These are phyloP conservation scores for Pristionchus exspectatus DNA, from an alignment of 2,888 invertebrate species.

Conservation along the genomic window DNA sequence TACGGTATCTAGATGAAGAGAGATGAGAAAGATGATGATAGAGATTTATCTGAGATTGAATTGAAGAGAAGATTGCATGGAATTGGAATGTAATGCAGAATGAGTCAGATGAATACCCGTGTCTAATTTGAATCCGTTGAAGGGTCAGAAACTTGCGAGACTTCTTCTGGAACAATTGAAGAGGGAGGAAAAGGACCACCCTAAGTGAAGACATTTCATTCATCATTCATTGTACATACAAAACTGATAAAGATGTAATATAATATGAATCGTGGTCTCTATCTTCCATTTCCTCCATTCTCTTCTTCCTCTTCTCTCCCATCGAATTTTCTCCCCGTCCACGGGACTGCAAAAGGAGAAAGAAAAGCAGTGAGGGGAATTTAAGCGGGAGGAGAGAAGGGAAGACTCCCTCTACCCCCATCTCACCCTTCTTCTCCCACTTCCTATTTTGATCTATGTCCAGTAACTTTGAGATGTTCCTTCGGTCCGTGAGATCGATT, in stretches of 20 bases:
- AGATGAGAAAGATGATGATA: not conserved
- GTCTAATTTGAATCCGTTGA: conserved; percentile 4
- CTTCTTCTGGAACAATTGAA: not conserved
- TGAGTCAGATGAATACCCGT: conserved; percentile 7
- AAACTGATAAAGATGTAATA: conserved; percentile 21
- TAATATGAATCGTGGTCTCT: conserved; percentile 31
- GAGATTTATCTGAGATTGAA: not conserved
- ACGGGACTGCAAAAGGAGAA: conserved; percentile 29
- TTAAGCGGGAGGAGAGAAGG: conserved; percentile 33
- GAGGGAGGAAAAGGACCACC: conserved; percentile 28
- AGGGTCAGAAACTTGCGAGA: conserved; percentile 38
- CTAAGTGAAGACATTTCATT: not conserved
- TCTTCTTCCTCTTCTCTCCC: conserved; percentile 38
- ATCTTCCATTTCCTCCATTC: conserved; percentile 32
- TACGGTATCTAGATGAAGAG: conserved; percentile 18
- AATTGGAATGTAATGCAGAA: not conserved
- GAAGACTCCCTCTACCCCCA: not conserved
- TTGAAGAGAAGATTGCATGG: not conserved
- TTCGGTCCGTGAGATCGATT: no score
- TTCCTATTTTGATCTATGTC: conserved; percentile 1
- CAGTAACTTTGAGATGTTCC: not conserved
- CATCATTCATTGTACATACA: conserved; percentile 3
- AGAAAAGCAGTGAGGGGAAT: conserved; percentile 49
- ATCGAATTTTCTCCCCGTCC: conserved; percentile 48
- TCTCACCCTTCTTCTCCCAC: not conserved